phyloP scores from a whole-genome alignment of 1,140 invertebrate species.

The Lethocerus indicus region DNA sequence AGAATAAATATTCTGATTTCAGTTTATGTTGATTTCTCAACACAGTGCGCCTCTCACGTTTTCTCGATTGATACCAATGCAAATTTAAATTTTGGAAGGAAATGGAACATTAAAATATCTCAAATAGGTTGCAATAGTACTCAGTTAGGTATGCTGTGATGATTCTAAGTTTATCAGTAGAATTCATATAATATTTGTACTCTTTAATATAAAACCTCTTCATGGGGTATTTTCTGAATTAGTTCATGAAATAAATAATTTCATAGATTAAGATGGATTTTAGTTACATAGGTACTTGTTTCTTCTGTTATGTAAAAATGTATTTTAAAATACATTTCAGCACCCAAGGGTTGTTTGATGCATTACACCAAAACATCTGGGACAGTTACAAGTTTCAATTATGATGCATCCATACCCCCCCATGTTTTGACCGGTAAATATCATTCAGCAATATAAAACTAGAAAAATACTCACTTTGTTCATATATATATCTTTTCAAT shows the following conservation, averaged over 20 bases:
- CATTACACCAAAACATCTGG: slow-evolving; percentile 46
- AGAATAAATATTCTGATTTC: slow-evolving; percentile 10
- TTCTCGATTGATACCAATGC: slow-evolving; percentile 44
- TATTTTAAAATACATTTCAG: slow-evolving; percentile 31
- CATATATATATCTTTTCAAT: neutral
- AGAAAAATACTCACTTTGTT: neutral
- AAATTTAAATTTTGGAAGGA: slow-evolving; percentile 37
- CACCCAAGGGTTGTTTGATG: slow-evolving; percentile 61
- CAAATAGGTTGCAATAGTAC: slow-evolving; percentile 55
- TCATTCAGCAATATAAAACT: neutral
- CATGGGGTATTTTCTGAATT: neutral
- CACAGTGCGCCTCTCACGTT: slow-evolving; percentile 42
- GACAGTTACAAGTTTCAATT: slow-evolving; percentile 59
- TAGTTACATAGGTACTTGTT: too few relatives aligned
- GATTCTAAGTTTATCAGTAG: too few relatives aligned
- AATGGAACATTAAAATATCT: slow-evolving; percentile 57
- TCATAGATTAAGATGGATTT: too few relatives aligned
- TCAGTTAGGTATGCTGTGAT: slow-evolving; percentile 32
- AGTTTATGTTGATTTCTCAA: slow-evolving; percentile 55
- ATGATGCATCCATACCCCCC: slow-evolving; percentile 17
- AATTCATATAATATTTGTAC: neutral
- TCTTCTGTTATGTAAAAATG: too few relatives aligned
- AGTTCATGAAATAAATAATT: neutral
- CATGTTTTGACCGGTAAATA: neutral
- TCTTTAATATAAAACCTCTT: neutral